Conservation (phyloP, 64 coral and sea anemone species). For the Astreopora myriophthalma region DNA sequence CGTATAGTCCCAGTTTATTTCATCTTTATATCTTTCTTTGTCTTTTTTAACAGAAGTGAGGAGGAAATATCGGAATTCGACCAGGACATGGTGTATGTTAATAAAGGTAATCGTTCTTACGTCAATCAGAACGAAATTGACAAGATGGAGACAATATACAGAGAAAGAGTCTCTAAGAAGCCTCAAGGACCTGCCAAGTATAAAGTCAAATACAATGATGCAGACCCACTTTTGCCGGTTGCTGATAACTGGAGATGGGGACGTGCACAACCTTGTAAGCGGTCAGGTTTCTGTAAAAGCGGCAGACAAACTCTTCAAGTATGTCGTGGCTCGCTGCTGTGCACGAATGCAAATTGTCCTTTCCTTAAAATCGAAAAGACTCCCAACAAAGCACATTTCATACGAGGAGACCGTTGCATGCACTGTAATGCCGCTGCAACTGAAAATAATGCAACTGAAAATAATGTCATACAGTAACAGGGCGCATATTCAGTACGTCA, state of each 20-base stretch:
- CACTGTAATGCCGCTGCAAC: constrained; percentile 33
- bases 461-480: no score
- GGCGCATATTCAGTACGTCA: no score
- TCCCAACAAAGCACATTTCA: constrained; percentile 59
- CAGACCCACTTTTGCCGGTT: not conserved
- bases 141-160: not conserved
- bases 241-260: constrained; percentile 51
- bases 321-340: constrained; percentile 38
- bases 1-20: constrained; percentile 2
- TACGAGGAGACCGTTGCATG: not conserved
- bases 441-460: constrained; percentile 5
- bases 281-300: constrained; percentile 43
- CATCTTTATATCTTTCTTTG: constrained; percentile 15
- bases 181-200: constrained; percentile 15
- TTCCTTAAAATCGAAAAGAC: constrained; percentile 30
- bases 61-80: constrained; percentile 53
- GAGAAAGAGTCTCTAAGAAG: constrained; percentile 9
- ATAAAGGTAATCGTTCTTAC: constrained; percentile 19
- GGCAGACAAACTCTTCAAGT: constrained; percentile 36
- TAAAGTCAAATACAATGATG: constrained; percentile 6
- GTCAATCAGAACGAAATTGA: constrained; percentile 62
- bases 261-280: constrained; percentile 1
- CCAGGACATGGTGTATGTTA: constrained; percentile 30
- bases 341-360: constrained; percentile 29
- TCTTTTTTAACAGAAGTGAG: constrained; percentile 12